phyloP scores from a whole-genome alignment of 1,140 invertebrate species.

The Eueides isabella region DNA sequence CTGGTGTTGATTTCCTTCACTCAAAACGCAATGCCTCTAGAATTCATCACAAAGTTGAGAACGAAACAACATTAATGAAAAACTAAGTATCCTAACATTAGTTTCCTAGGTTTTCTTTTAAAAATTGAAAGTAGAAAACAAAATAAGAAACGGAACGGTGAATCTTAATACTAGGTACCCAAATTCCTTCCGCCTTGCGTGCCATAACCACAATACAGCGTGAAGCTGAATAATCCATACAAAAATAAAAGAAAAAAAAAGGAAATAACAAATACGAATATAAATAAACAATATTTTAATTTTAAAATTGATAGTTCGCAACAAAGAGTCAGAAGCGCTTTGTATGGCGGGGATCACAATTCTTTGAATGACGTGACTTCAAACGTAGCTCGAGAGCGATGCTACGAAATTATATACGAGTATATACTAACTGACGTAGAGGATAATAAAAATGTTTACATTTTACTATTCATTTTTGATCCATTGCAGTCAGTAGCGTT shows the following conservation, averaged over 20 bases:
- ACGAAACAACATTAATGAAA: too few species aligned
- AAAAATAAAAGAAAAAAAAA: neutral
- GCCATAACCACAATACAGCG: too few species aligned
- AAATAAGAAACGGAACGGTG: too few species aligned
- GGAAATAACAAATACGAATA: neutral
- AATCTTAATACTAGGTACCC: too few species aligned
- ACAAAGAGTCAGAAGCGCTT: neutral
- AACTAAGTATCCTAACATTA: too few species aligned
- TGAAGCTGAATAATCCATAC: neutral
- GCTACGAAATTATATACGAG: conserved; percentile 3
- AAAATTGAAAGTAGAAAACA: too few species aligned
- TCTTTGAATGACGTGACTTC: conserved; percentile 20
- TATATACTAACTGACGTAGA: neutral
- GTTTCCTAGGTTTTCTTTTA: too few species aligned
- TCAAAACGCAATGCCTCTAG: too few species aligned
- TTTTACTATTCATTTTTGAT: conserved; percentile 9
- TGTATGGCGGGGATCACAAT: conserved; percentile 8
- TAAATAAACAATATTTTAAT: neutral
- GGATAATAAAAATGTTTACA: conserved; percentile 11
- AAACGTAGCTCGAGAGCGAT: conserved; percentile 11
- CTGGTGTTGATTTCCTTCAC: too few species aligned
- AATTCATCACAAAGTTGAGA: too few species aligned
- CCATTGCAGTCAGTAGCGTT: neutral
- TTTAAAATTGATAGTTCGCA: conserved; percentile 6
- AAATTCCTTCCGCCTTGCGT: too few species aligned